These are phyloP conservation scores for Nasonia oneida DNA, from an alignment of 2,888 invertebrate species.

Conservation along the genomic window DNA sequence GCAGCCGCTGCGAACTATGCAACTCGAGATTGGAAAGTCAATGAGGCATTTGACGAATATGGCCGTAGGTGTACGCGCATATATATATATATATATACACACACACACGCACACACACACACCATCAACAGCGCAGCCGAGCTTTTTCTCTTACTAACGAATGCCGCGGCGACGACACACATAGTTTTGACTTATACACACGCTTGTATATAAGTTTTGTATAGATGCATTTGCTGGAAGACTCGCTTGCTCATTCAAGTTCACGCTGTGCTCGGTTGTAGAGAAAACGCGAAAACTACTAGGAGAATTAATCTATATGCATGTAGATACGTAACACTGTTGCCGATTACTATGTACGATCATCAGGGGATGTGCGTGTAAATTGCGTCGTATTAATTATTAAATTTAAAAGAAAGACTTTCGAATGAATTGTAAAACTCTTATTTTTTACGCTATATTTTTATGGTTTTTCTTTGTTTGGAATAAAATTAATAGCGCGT, in stretches of 20 bases:
- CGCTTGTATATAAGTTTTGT: not conserved
- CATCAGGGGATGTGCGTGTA: not conserved
- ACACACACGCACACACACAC: too few relatives aligned
- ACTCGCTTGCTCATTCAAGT: not conserved
- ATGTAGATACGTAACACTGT: not conserved
- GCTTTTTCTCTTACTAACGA: not conserved
- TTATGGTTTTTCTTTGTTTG: not conserved
- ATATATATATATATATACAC: not conserved
- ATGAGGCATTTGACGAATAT: conserved; percentile 27
- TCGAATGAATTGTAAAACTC: not conserved
- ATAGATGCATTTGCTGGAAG: not conserved
- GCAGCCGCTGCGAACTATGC: not conserved
- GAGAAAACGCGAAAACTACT: not conserved
- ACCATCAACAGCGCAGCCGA: not conserved
- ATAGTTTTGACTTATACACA: not conserved
- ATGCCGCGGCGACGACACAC: not conserved
- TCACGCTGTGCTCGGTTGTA: not conserved
- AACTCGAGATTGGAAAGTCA: conserved; percentile 35
- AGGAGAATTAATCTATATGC: not conserved
- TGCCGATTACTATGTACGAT: not conserved
- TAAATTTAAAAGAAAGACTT: not conserved
- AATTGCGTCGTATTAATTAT: not conserved
- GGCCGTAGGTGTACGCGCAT: not conserved
- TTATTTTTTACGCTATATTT: not conserved
- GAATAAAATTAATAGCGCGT: not conserved